Evolutionary conservation across 2,113 vertebrate genomes (phyloP), one percentile per base, ranked within the genome.

Genomic region (Dicentrarchus labrax): DNA sequence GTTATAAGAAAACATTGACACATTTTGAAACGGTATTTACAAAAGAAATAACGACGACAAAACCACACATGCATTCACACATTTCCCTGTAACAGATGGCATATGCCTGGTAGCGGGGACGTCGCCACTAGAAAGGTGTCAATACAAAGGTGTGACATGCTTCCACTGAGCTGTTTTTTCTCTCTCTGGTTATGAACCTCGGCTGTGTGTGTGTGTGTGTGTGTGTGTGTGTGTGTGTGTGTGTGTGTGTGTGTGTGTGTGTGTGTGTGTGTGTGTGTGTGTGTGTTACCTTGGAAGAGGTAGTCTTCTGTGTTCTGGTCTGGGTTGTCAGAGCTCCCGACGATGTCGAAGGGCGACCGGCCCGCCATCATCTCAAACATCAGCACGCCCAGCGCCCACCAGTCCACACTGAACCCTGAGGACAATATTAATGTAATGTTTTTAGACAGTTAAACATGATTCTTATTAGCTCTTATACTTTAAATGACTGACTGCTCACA

Each of bases 341-440:
- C 98, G 1, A 99, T 99, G 90, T 99, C 98, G 11, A 99, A 99
- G 0, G 98, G 98, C 2, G 98, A 99, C 72, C 98, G 95, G 41
- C 98, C 98, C 0, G 98, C 98, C 98, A 99, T 99, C 98, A 99
- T 99, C 93, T 99, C 98, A 78, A 99, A 99, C 98, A 99, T 99
- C 5, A 99, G 95, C 16, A 99, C 98, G 2, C 98, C 98, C 8
- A 99, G 95, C 0, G 98, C 98, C 98, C 98, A 99, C 98, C 98
- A 99, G 95, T 99, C 98, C 30, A 99, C 98, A 0, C 98, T 99
- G 91, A 99, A 99, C 61, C 98, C 98, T 97, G 73, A 77, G n/a
- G 24, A 76, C 0, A 1, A 47, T 4, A 47, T 13, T 8, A 43
- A 8, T 0, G 8, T 9, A 43, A 43, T 43, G 41, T 43, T 43